These are phyloP conservation scores for Tarsius wallacei DNA, from an alignment of 2,797 vertebrate genomes.

Conservation along the genomic window DNA sequence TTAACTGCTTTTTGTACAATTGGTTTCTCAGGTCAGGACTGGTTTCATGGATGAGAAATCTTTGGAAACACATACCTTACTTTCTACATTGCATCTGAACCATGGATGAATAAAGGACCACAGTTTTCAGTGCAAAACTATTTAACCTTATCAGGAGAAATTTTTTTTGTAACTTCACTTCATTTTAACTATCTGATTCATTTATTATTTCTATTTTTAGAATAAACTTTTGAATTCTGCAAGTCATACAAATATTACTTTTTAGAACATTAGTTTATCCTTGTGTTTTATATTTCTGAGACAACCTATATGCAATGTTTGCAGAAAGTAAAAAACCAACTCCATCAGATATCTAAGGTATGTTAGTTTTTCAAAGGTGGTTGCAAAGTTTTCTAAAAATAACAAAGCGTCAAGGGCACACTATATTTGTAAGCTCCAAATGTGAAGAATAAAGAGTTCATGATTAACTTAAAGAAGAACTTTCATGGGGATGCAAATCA, in stretches of 20 bases:
- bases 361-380: not conserved
- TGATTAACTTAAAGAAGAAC: not conserved
- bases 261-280: slow-evolving; percentile 3
- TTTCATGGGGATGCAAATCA: not conserved
- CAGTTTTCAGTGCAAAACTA: not conserved
- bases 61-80: slow-evolving; percentile 7
- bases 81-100: not conserved
- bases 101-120: not conserved
- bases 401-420: not conserved
- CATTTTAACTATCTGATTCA: not conserved
- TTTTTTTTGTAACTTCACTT: not conserved
- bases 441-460: not conserved
- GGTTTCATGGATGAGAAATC: slow-evolving; percentile 68
- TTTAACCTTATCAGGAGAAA: not conserved
- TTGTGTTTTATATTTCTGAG: slow-evolving; percentile 32
- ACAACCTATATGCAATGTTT: not conserved
- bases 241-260: slow-evolving; percentile 16
- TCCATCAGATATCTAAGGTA: not conserved
- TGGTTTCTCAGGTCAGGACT: slow-evolving; percentile 57
- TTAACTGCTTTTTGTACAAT: slow-evolving; percentile 21
- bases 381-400: not conserved
- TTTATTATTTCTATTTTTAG: not conserved
- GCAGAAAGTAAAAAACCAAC: slow-evolving; percentile 37
- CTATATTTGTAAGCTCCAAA: not conserved
- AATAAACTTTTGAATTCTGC: slow-evolving; percentile 14